Conservation (phyloP, 2,113 vertebrate genomes). For the Lampris incognitus region DNA sequence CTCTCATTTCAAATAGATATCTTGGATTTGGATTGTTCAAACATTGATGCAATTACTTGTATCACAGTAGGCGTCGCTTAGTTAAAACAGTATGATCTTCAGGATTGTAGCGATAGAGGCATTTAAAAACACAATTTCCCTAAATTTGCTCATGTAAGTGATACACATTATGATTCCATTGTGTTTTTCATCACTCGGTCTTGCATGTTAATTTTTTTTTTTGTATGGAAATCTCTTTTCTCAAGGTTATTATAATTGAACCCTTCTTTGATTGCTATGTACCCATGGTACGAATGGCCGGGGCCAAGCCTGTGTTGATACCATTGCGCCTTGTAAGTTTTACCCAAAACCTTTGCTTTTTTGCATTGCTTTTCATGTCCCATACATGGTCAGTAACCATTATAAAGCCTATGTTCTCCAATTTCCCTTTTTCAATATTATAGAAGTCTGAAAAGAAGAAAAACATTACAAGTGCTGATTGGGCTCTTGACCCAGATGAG, state of each 20-base stretch:
- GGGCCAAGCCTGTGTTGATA: slow-evolving; percentile 91
- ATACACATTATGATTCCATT: neutral
- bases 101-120: too few relatives aligned
- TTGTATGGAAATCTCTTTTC: neutral
- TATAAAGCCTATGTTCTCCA: neutral
- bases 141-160: slow-evolving; percentile 1
- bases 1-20: too few relatives aligned
- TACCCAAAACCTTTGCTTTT: neutral
- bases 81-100: too few relatives aligned
- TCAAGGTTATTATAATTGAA: slow-evolving; percentile 94
- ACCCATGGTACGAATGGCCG: slow-evolving; percentile 94
- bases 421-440: neutral
- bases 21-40: too few relatives aligned
- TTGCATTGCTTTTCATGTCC: neutral
- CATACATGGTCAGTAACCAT: neutral
- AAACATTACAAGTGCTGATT: slow-evolving; percentile 86
- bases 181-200: neutral
- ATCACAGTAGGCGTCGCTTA: too few relatives aligned
- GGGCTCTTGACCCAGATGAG: slow-evolving; percentile 89
- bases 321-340: slow-evolving; percentile 89
- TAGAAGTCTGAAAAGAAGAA: slow-evolving; percentile 80
- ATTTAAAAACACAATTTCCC: neutral
- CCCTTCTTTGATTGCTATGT: slow-evolving; percentile 96
- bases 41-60: too few relatives aligned
- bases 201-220: neutral